phyloP scores from a whole-genome alignment of 2,888 invertebrate species.

The Habrosyne pyritoides region DNA sequence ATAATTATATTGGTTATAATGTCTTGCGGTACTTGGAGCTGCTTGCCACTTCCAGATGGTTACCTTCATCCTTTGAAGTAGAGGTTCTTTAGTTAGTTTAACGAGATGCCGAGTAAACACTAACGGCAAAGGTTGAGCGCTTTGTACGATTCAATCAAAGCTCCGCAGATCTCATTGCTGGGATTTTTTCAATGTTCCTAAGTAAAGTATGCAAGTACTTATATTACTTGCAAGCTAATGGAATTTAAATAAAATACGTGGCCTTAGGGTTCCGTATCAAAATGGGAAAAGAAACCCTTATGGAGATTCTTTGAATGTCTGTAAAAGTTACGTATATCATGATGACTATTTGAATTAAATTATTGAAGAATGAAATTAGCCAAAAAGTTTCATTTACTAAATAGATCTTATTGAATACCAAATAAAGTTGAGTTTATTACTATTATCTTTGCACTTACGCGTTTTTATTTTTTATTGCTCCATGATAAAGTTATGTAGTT shows the following conservation, averaged over 20 bases:
- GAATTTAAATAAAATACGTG: background rate
- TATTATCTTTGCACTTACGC: no score
- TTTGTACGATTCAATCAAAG: slow-evolving; percentile 51
- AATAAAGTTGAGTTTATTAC: no score
- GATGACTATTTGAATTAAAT: no score
- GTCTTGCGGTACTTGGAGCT: background rate
- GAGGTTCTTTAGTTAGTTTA: slow-evolving; percentile 47
- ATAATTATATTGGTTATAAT: background rate
- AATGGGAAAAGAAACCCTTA: no score
- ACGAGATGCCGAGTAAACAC: slow-evolving; percentile 47
- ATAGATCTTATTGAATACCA: no score
- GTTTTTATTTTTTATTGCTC: no score
- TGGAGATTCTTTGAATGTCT: no score
- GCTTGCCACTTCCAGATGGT: slow-evolving; percentile 18
- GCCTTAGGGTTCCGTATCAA: no score
- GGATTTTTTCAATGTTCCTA: slow-evolving; percentile 13
- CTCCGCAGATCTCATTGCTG: slow-evolving; percentile 17
- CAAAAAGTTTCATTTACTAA: no score
- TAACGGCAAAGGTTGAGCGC: slow-evolving; percentile 38
- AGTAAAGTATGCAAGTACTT: slow-evolving; percentile 8
- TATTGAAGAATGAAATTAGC: no score
- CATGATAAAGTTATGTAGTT: no score
- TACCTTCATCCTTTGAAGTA: slow-evolving; percentile 7
- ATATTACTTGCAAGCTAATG: slow-evolving; percentile 4
- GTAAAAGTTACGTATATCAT: no score